Base-by-base conservation (phyloP, 2,113 vertebrate species). In the Microcebus murinus region DNA sequence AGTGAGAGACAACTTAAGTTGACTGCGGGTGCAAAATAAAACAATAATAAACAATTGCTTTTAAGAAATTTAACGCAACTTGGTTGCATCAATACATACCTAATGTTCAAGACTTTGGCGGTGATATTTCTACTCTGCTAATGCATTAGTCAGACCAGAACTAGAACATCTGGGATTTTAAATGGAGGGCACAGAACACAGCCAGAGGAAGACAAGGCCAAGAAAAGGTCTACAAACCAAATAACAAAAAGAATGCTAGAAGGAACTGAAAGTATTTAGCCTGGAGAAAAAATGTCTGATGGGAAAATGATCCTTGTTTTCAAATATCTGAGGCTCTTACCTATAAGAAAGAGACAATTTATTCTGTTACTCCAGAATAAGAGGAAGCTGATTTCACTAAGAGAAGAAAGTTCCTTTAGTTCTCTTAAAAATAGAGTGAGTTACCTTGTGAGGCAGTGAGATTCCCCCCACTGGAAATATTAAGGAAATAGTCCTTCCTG, bases 301-400 rank as follows among this genome's bases (percentile, higher is more conserved):
- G 71, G n/a, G 39, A 25, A 87, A 36, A 77, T 25, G 8, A 88
- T 65, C 50, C 27, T 52, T 45, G 4, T 81, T 93, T 95, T 59
- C 92, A 97, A 94, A 77, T 81, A 93, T 91, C 63, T 71, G 29
- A 90, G 90, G 90, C 85, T 36, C 11, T n/a, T 94, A 94, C 50
- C n/a, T 9, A 18, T 74, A 50, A 57, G 50, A 80, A 83, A 92
- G 50, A 90, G 20, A 48, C 25, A 15, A 50, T 84, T 87, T 57
- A 80, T 94, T 94, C 88, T 90, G 14, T 89, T 90, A 57, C 13
- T 95, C 57, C 8, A 77, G 74, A 84, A 87, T 87, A 83, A 85
- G 50, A 31, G 25, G 34, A 92, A 85, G 36, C 63, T 87, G 36
- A 74, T 79, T 85, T 92, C 74, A 87, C 4, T 31, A 48, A 29